Evolutionary conservation across 2,888 invertebrate species (phyloP).

Genomic region (Oscheius sp.): DNA sequence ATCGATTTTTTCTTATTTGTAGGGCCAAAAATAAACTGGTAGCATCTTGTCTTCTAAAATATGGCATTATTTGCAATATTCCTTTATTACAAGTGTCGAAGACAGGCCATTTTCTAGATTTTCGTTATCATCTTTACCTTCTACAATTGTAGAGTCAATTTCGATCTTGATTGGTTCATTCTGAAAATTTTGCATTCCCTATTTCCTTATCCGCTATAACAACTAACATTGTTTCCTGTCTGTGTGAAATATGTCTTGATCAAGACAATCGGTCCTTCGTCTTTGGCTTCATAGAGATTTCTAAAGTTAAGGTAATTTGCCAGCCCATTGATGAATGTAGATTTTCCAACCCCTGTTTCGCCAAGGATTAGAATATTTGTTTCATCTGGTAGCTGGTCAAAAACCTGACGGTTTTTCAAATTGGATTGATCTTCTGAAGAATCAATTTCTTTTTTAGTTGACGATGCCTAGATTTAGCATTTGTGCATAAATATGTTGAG

Average conservation of each 20-base stretch:
- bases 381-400: no score
- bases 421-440: no score
- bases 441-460: no score
- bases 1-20: background rate
- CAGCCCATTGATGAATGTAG: constrained; percentile 25
- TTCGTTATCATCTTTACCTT: no score
- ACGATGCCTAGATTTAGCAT: no score
- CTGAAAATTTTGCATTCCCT: no score
- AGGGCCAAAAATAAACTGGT: background rate
- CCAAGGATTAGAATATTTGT: constrained; percentile 27
- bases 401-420: no score
- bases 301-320: constrained; percentile 19
- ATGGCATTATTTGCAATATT: background rate
- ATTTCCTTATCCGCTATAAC: no score
- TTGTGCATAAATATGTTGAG: no score
- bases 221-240: no score
- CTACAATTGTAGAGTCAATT: no score
- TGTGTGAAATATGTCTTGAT: constrained; percentile 23
- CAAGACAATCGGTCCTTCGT: background rate
- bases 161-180: no score
- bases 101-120: background rate
- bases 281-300: constrained; percentile 5
- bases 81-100: background rate
- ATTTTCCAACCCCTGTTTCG: constrained; percentile 26
- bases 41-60: background rate